phyloP scores from a whole-genome alignment of 2,797 vertebrate species.

The Tachyglossus aculeatus region DNA sequence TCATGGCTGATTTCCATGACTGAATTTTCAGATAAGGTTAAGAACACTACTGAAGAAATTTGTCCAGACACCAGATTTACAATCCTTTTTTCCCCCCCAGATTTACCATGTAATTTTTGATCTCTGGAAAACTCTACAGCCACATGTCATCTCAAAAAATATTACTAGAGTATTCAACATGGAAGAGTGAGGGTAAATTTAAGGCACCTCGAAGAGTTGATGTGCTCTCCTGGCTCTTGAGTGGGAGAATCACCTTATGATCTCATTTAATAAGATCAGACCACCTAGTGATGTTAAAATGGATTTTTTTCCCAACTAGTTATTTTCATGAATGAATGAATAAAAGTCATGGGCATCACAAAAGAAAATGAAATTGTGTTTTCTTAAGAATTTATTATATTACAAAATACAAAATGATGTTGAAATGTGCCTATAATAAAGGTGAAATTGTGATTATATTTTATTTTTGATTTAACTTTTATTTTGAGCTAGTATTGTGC shows the following conservation, averaged over 20 bases:
- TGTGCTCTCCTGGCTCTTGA: conserved; percentile 18
- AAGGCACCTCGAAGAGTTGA: conserved; percentile 27
- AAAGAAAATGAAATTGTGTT: not conserved
- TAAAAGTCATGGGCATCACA: accelerated
- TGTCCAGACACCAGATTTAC: conserved; percentile 69
- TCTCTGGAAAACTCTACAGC: conserved; percentile 76
- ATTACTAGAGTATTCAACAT: conserved; percentile 58
- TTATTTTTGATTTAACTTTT: not conserved
- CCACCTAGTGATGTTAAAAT: not conserved
- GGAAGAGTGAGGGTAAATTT: conserved; percentile 24
- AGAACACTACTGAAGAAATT: conserved; percentile 61
- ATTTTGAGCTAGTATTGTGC: not conserved
- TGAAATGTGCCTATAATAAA: no score
- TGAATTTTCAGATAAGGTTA: conserved; percentile 45
- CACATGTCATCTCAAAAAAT: conserved; percentile 72
- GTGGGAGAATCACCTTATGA: not conserved
- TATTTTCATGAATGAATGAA: not conserved
- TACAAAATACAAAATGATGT: no score
- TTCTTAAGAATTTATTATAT: not conserved
- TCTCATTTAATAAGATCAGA: not conserved
- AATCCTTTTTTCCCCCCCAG: conserved; percentile 60
- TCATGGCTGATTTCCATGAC: conserved; percentile 7
- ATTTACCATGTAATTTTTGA: conserved; percentile 73
- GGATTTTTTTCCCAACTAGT: not conserved
- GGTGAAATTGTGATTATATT: not conserved